Percentiles rank a stretch among this genome's conserved stretches.
Conservation (phyloP, 2,113 vertebrate species). For the Apaloderma vittatum region DNA sequence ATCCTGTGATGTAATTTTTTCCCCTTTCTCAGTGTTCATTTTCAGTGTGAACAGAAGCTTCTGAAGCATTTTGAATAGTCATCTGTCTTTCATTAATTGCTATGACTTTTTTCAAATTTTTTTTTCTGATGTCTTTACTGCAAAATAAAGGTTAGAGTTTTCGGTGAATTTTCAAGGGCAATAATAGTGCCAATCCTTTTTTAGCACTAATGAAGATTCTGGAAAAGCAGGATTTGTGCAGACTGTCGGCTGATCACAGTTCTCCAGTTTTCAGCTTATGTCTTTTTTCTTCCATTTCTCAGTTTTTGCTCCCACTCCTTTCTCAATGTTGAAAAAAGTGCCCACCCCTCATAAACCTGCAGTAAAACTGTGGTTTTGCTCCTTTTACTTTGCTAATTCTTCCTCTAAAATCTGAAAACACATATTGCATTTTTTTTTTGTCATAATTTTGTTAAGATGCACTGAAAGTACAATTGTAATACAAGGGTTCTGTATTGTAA, state of each 20-base stretch:
- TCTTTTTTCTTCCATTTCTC: background rate
- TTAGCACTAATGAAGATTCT: background rate
- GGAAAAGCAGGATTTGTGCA: background rate
- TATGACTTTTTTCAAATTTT: background rate
- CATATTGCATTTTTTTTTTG: background rate
- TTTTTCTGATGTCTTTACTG: background rate
- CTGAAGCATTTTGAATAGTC: background rate
- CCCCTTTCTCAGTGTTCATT: background rate
- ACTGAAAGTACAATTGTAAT: background rate
- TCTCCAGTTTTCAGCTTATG: background rate
- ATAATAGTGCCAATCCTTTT: background rate
- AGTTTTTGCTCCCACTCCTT: background rate
- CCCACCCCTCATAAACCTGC: fast-evolving
- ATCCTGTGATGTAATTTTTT: background rate
- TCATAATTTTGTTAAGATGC: background rate
- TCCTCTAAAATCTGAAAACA: background rate
- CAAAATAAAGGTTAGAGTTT: background rate
- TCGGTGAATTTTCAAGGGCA: background rate
- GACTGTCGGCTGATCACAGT: background rate
- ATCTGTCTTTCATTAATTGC: background rate
- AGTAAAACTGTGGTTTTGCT: background rate
- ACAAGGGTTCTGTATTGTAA: background rate
- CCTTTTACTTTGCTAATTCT: background rate
- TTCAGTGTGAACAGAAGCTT: background rate
- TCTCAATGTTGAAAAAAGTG: fast-evolving